Evolutionary conservation across 1,140 invertebrate species (phyloP), one percentile per base, ranked within the genome.

Genomic region (Drosophila bifasciata): DNA sequence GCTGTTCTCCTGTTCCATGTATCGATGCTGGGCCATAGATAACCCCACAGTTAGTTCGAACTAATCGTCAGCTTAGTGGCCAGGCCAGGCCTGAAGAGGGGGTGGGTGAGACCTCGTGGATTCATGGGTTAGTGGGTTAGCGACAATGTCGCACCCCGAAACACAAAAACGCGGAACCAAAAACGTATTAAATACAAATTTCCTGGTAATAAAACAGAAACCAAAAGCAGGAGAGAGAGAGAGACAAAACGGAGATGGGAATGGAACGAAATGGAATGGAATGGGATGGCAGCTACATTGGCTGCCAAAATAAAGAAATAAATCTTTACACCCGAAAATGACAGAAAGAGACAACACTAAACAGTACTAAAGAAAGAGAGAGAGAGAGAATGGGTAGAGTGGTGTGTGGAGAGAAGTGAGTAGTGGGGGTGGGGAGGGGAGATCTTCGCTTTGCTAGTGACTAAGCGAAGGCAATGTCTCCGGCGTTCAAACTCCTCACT

Each of bases 141-240:
- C 48, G 53, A 78, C 76, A 74, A 39, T 74, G 70, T 79, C 66
- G 77, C 77, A 72, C 78, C 51, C 51, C 78, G 71, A 71, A 75
- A 70, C 46, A 74, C 46, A 51, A 43, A 61, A 73, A 84, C 81
- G 83, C 81, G 81, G 81, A 86, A n/a, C n/a, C n/a, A 88, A 79
- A 81, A 86, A 86, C 73, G 74, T 86, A 86, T 86, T 86, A 88
- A 88, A 86, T 86, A 86, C 57, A 88, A 78, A 86, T 86, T 86
- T 86, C 81, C 83, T 86, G 83, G 81, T 86, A 86, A 86, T 86
- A 86, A 86, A 86, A 81, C 53, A 74, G 66, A 74, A 59, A 48
- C 32, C 21, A 16, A 17, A 21, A 16, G 7, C 36, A 32, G n/a
- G n/a, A n/a, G n/a, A n/a, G n/a, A n/a, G n/a, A n/a, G 59, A 45